Base-by-base conservation (phyloP, 2,113 vertebrate species). In the Corythornis madagascariensis region DNA sequence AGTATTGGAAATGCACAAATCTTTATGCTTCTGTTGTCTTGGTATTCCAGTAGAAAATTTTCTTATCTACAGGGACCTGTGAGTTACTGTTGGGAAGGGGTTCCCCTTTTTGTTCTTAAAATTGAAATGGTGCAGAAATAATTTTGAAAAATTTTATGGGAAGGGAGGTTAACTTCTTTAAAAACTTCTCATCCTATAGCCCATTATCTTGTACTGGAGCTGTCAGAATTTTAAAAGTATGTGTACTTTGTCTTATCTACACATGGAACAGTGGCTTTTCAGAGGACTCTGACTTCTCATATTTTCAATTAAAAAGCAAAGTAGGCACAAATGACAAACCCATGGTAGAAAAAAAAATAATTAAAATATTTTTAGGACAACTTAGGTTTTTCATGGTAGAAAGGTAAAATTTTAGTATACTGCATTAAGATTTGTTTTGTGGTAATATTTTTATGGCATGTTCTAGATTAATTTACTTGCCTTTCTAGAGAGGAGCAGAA, bases 251-350 rank as follows among this genome's bases (percentile, higher is more conserved):
- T 4, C 31, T 85, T 90, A 82, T 72, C 66, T 85, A 15, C 15
- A 15, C 1, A 16, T 29, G 53, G 25, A 91, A 38, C 19, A 25
- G 2, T 15, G 29, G 22, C 19, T 95, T 81, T 86, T 83, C 35
- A 56, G 38, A 59, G n/a, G 33, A 60, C 11, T 64, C 20, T 61
- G 50, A 10, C 82, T 94, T 91, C 70, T 66, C 21, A 16, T 78
- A 26, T 67, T 86, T 96, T 93, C 35, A 85, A 19, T 74, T 57
- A 69, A 71, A 88, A 92, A 89, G 15, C 29, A 89, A 76, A 94
- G 12, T 9, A 59, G 50, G 18, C 17, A 40, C 22, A 61, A 83
- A 73, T 74, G 26, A 26, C 42, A 71, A 91, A 79, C 57, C 47
- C 55, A 69, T 64, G 47, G 40, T 79, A 66, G 45, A 53, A 71